Base-by-base conservation (phyloP, 1,140 invertebrate genomes). In the Zaprionus taronus region DNA sequence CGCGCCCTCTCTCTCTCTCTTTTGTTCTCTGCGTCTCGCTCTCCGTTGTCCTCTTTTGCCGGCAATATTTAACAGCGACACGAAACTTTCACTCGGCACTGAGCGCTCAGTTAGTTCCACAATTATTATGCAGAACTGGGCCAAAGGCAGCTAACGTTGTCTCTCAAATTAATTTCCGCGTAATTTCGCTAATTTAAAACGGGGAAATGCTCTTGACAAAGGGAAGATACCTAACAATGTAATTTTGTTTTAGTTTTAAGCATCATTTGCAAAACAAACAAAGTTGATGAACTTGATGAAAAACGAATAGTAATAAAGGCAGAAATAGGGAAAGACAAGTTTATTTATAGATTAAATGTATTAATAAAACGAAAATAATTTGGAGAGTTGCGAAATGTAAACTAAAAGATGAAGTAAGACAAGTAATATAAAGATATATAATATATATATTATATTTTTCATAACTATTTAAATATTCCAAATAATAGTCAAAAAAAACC, bases 1-100 rank as follows among this genome's bases (percentile, higher is more conserved):
- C 17, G 47, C 15, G 22, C 24, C 53, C 53, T 56, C 14, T 11
- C 53, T 31, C 24, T 55, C 14, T 44, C 20, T 22, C 31, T 22
- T 24, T 47, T 38, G 15, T 17, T 47, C 22, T 47, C 24, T n/a
- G 3, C 9, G 20, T 65, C 44, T 47, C 38, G 28, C 31, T n/a
- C n/a, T 15, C 14, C 34, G 60, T 41, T 58, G 61, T 63, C 66
- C 74, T 71, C 38, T n/a, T 67, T 72, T 49, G 47, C n/a, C 56
- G 47, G 49, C 65, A 69, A 79, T 76, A 82, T 85, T 69, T 72
- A 79, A 72, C 51, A 62, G 61, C 56, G 53, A 70, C 72, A 65
- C 66, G 64, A 70, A 87, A 70, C 53, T 74, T 73, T 73, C 69
- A 73, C 38, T 34, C 65, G 36, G 68, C 57, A 38, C 55, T 12